phyloP scores from a whole-genome alignment of 2,113 vertebrate species.

The Cavia aperea region DNA sequence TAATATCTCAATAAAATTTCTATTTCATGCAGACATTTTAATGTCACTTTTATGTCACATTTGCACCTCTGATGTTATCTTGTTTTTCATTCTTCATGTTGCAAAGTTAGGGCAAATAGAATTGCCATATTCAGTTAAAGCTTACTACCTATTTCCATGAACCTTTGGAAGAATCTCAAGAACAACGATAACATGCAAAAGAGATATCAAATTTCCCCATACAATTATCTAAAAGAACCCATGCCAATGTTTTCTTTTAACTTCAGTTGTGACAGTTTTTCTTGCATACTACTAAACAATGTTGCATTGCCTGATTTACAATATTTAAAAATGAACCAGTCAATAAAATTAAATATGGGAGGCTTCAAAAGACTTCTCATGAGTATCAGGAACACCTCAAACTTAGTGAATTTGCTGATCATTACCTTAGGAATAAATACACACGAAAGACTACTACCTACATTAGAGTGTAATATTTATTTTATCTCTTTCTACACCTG shows the following conservation, averaged over 20 bases:
- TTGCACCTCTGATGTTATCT: neutral
- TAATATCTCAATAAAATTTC: neutral
- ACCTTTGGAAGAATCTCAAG: neutral
- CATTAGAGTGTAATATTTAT: neutral
- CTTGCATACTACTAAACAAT: neutral
- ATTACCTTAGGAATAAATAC: too few species aligned
- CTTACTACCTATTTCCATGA: neutral
- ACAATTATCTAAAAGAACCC: neutral
- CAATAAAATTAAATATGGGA: slow-evolving; percentile 21
- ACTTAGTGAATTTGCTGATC: too few species aligned
- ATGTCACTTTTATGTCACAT: neutral
- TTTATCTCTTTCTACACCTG: neutral
- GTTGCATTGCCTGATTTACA: neutral
- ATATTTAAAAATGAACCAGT: slow-evolving; percentile 38
- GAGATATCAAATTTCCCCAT: neutral
- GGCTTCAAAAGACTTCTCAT: slow-evolving; percentile 42
- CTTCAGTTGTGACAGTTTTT: neutral
- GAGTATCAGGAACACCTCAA: neutral
- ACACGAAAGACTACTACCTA: neutral
- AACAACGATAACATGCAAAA: neutral
- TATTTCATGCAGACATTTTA: neutral
- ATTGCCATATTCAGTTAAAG: neutral
- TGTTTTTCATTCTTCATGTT: neutral
- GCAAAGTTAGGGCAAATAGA: neutral
- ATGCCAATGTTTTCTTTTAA: neutral